A percentile compares a stretch with the other conserved stretches of the same genome.
phyloP scores from a whole-genome alignment of 2,888 invertebrate species.

The Diplazon laetatorius region DNA sequence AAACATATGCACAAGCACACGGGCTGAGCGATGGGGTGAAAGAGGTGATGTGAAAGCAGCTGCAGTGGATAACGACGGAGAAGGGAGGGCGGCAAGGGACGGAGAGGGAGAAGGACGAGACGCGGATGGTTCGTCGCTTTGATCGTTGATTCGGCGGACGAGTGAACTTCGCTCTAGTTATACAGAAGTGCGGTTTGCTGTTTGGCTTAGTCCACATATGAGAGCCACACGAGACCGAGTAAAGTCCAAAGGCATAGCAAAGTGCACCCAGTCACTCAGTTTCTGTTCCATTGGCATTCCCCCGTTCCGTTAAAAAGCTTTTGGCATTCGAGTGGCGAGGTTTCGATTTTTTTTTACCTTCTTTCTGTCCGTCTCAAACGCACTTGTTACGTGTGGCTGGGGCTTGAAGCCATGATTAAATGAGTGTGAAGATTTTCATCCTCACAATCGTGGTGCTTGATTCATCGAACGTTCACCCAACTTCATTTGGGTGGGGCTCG shows the following conservation, averaged over 20 bases:
- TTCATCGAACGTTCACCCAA: neutral
- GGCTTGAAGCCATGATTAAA: constrained; percentile 3
- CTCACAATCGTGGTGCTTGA: neutral
- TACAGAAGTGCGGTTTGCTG: constrained; percentile 25
- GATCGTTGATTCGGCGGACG: constrained; percentile 53
- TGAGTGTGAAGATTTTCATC: constrained; percentile 2
- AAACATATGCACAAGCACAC: neutral
- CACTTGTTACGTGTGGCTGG: constrained; percentile 17
- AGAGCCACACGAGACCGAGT: constrained; percentile 6
- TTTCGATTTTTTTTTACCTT: too few relatives aligned
- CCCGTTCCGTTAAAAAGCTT: neutral
- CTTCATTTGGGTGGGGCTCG: too few relatives aligned
- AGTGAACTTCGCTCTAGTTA: constrained; percentile 15
- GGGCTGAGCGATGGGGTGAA: neutral
- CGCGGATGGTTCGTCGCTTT: constrained; percentile 47
- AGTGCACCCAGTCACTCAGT: constrained; percentile 17
- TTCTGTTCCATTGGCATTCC: neutral
- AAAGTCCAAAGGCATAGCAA: constrained; percentile 32
- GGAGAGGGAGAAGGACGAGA: neutral
- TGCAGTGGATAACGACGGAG: neutral
- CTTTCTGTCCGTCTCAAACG: neutral
- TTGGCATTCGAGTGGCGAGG: neutral
- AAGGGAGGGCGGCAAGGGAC: neutral
- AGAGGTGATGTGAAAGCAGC: constrained; percentile 18
- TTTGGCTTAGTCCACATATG: constrained; percentile 11